Conservation (phyloP, 2,797 vertebrate species). For the Scleropages formosus region DNA sequence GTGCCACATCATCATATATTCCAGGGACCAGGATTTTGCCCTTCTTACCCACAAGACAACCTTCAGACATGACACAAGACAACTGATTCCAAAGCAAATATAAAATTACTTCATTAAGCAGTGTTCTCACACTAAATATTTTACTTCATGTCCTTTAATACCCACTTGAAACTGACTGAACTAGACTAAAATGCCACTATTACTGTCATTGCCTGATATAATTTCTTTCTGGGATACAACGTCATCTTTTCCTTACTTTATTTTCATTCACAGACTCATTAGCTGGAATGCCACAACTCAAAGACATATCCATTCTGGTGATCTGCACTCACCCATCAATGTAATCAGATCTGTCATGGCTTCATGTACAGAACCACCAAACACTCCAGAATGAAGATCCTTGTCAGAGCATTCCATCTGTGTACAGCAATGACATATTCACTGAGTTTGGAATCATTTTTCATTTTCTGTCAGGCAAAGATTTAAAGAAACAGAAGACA, state of each 20-base stretch:
- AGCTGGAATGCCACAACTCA: not conserved
- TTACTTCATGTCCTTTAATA: not conserved
- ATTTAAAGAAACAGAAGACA: too few relatives aligned
- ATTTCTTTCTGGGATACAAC: not conserved
- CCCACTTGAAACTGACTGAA: not conserved
- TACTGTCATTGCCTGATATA: not conserved
- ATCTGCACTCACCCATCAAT: constrained; percentile 78
- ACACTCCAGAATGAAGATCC: constrained; percentile 95
- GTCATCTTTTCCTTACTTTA: too few relatives aligned
- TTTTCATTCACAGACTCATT: not conserved
- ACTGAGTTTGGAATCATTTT: too few relatives aligned
- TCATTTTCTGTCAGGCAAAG: too few relatives aligned
- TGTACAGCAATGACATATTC: not conserved
- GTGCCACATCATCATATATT: constrained; percentile 74
- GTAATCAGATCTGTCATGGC: constrained; percentile 91
- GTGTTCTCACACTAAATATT: not conserved
- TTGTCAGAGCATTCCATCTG: constrained; percentile 81
- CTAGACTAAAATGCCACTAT: not conserved
- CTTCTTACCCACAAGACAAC: constrained; percentile 77
- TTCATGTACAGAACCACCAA: constrained; percentile 92
- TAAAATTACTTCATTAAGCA: not conserved
- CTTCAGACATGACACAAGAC: constrained; percentile 55
- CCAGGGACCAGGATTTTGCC: constrained; percentile 84
- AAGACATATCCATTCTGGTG: not conserved
- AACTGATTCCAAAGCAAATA: not conserved